Conservation (phyloP, 2,797 vertebrate genomes). For the Esox masquinongy region DNA sequence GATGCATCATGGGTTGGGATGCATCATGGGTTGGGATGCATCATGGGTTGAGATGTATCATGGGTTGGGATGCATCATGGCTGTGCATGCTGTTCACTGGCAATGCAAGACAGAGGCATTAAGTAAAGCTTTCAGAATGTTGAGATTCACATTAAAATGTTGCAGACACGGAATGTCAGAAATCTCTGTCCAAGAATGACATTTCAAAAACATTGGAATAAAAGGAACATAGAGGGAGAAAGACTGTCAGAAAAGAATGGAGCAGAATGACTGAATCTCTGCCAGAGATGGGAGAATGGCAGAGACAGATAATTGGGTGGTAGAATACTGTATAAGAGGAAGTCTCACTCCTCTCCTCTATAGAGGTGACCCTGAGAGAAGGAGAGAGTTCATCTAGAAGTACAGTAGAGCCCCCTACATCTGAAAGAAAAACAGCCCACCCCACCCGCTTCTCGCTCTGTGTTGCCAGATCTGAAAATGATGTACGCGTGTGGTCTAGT, state of each 20-base stretch:
- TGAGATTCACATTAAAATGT: neutral
- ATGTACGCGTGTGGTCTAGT: neutral
- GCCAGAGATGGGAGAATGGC: neutral
- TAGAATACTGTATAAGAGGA: conserved; percentile 10
- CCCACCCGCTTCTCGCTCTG: neutral
- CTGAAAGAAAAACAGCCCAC: neutral
- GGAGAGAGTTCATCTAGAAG: conserved; percentile 16
- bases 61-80: no score
- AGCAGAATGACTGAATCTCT: conserved; percentile 12
- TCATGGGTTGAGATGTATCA: no score
- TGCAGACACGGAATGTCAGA: neutral
- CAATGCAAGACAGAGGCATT: neutral
- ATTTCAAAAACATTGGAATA: conserved; percentile 27
- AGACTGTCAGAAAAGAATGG: conserved; percentile 8
- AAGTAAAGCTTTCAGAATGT: neutral
- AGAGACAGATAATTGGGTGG: conserved; percentile 47
- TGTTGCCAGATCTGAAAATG: neutral
- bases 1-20: no score
- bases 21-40: no score
- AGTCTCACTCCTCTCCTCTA: conserved; percentile 14
- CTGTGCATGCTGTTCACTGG: neutral
- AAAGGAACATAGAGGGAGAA: conserved; percentile 26
- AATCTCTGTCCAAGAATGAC: conserved; percentile 8
- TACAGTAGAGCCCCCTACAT: conserved; percentile 3
- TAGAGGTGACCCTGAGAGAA: conserved; percentile 40